Percentiles rank a stretch among this genome's conserved stretches.
phyloP scores from a whole-genome alignment of 2,888 invertebrate genomes.

The Amphipyra tragopoginis region DNA sequence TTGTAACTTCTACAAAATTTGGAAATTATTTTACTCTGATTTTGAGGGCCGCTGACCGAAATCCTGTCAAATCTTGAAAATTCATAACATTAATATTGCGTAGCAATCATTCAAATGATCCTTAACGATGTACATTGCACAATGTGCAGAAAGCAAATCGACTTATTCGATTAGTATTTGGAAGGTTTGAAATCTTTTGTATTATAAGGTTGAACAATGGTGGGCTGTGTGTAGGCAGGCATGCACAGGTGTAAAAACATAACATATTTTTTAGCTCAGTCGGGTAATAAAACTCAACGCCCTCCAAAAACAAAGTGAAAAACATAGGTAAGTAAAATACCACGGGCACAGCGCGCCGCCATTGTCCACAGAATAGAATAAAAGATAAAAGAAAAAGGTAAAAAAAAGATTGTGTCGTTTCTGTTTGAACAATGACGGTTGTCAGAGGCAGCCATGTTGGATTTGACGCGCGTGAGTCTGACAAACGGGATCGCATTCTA shows the following conservation, averaged over 20 bases:
- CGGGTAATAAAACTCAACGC: constrained; percentile 64
- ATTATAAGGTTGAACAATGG: no score
- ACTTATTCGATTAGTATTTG: neutral
- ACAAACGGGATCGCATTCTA: constrained; percentile 59
- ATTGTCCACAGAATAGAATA: constrained; percentile 81
- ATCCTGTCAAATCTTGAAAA: no score
- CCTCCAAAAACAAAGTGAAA: constrained; percentile 77
- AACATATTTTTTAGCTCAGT: constrained; percentile 57
- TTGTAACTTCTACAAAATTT: no score
- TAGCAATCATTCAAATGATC: no score
- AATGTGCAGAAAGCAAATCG: neutral
- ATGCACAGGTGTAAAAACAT: constrained; percentile 60
- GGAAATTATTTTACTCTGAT: no score
- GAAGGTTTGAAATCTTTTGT: no score
- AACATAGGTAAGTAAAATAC: constrained; percentile 85
- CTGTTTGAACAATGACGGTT: constrained; percentile 87
- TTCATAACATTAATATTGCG: no score
- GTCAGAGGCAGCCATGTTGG: constrained; percentile 87
- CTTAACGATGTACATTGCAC: no score
- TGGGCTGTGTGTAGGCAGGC: neutral
- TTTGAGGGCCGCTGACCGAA: no score
- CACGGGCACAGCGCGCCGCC: constrained; percentile 82
- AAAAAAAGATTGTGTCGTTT: constrained; percentile 87
- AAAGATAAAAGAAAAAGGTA: constrained; percentile 79
- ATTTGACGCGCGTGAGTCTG: constrained; percentile 70